Evolutionary conservation across 1,140 invertebrate genomes (phyloP), one percentile per base, ranked within the genome.

Genomic region (Macrocentrus cingulum): DNA sequence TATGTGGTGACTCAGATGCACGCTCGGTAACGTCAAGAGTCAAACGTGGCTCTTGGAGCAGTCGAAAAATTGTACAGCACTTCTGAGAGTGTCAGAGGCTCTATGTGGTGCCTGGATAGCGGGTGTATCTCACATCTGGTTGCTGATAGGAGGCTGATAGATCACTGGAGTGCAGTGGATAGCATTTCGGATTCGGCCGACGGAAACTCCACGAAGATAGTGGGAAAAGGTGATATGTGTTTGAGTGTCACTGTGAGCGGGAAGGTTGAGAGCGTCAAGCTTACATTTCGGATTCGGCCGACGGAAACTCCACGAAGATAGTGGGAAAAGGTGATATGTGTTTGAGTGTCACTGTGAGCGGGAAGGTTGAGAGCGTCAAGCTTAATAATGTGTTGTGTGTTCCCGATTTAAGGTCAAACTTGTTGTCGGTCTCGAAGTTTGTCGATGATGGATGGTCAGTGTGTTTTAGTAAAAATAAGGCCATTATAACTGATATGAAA

Each of bases 381-480:
- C 53, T 68, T 2, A 18, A 45, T 7, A 36, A 68, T 48, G 59
- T 61, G 4, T 53, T 68, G 39, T 65, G 52, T 52, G 66, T 68
- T n/a, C 61, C 63, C 7, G 62, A 68, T 18, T 56, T 70, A 9
- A 56, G 64, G 19, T 50, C 59, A 2, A 65, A 70, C 50, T 59
- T 65, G 23, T 36, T 68, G 16, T 69, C 66, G 36, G 63, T 69
- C 29, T 44, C 53, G 9, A 70, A n/a, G n/a, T n/a, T n/a, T n/a
- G n/a, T n/a, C n/a, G n/a, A n/a, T n/a, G 60, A 59, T 64, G 62
- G 11, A 45, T 61, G 9, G 52, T 62, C 18, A 61, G 56, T 44
- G 61, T 48, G 16, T 41, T 58, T 20, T 45, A 44, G 25, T 23
- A 74, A 2, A 23, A 16, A 8, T 59, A 48, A 53, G 7, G 18